Base-by-base conservation (phyloP, 2,113 vertebrate genomes). In the Sakesphorus luctuosus region DNA sequence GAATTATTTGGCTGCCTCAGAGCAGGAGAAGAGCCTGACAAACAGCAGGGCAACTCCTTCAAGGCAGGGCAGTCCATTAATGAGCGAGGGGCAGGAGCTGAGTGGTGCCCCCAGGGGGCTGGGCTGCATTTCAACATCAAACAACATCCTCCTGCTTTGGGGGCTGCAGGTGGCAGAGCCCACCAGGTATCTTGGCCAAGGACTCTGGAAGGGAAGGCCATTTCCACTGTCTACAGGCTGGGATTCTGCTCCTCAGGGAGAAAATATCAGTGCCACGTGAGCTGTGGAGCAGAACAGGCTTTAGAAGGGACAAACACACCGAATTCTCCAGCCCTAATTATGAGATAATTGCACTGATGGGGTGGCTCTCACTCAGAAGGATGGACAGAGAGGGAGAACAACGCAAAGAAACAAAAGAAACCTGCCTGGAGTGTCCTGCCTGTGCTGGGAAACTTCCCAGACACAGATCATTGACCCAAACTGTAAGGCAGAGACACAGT, bases 1-100 rank as follows among this genome's bases (percentile, higher is more conserved):
- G 76, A 93, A 94, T 92, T 73, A 90, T 97, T 91, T 40, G 81
- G 77, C 61, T 72, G 56, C 49, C 79, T 52, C 46, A 46, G 84
- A 84, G 76, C n/a, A 4, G 18, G 20, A 2, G 19, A 25, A 40
- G 3, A 29, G 7, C 83, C 66, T 84, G 50, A 13, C 10, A 67
- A 93, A 61, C 55, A 96, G 85, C 90, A 56, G 73, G 79, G 53
- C 61, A 86, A 56, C 79, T 49, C 47, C 65, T 94, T 29, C 40
- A 29, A 49, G 46, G 68, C 71, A 76, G 53, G 36, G 6, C 38
- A 58, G 47, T 43, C 38, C 35, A 4, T 55, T 87, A 68, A 79
- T 33, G 61, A 92, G 49, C 46, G 36, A 16, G 16, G 40, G 62
- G 20, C 36, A 31, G 79, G 74, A 84, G 58, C 10, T 55, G 46